A percentile compares a stretch with the other conserved stretches of the same genome.
Conservation (phyloP, 2,113 vertebrate genomes). For the Onychorhynchus coronatus region DNA sequence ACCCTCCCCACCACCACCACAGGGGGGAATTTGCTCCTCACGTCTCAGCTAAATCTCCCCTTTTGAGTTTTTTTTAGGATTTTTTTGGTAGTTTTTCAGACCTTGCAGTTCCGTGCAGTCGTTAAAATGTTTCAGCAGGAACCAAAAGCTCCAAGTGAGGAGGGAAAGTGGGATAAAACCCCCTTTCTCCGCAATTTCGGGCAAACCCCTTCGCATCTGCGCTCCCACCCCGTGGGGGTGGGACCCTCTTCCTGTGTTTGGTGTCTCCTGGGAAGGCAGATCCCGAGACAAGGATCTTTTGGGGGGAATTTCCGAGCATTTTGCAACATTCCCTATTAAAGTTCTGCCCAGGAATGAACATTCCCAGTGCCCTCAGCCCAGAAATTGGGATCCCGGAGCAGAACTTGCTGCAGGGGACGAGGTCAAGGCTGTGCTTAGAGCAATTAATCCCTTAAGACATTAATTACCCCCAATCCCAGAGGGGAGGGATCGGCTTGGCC, state of each 20-base stretch:
- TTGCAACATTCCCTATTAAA: not conserved
- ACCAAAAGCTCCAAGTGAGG: rapidly evolving
- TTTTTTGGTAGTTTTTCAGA: not conserved
- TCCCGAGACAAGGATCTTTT: not conserved
- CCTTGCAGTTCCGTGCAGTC: rapidly evolving
- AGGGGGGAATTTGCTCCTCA: not conserved
- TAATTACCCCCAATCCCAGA: not conserved
- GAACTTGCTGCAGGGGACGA: not conserved
- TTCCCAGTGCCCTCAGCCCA: not conserved
- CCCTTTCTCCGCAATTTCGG: not conserved
- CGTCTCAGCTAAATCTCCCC: not conserved
- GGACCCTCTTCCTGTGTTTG: not conserved
- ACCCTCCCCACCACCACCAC: too few relatives aligned
- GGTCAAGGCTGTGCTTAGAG: not conserved
- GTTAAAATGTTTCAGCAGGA: not conserved
- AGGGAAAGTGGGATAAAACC: not conserved
- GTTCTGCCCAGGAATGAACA: not conserved
- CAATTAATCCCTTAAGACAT: not conserved
- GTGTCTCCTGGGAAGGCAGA: not conserved
- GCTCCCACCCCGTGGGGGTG: too few relatives aligned
- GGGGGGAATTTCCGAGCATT: not conserved
- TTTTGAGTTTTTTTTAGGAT: not conserved
- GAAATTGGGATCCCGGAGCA: not conserved
- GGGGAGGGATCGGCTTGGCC: not conserved
- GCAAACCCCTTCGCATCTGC: not conserved